Base-by-base conservation (phyloP, 1,140 invertebrate species). In the Ips nitidus region DNA sequence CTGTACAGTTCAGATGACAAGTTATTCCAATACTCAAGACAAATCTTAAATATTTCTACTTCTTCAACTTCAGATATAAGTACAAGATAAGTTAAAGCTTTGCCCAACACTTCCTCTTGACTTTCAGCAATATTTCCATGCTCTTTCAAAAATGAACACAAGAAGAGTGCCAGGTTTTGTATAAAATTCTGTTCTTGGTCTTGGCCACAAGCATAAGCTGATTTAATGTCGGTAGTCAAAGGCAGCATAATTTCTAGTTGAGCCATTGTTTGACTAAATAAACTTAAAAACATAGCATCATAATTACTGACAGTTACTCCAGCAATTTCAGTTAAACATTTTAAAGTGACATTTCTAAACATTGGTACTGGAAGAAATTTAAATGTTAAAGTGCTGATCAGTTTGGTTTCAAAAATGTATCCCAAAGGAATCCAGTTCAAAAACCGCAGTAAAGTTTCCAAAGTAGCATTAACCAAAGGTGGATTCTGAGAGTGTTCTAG, bases 11-110 rank as follows among this genome's bases (percentile, higher is more conserved):
- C 94, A 60, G 93, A 87, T 22, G 94, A 88, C 37, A 99, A 83
- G 66, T 89, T 88, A 84, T 98, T 98, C 98, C 98, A 99, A 81
- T 98, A 99, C 80, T 99, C 98, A 37, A 99, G 82, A 81, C 98
- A 99, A 71, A 99, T 99, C 85, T 99, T 99, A 80, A 99, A 99
- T 66, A 99, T 98, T 85, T 99, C 98, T 0, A 98, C 94, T 79
- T 99, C 98, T 71, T 99, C 98, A 2, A 99, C 97, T 84, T 98
- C 95, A 36, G 97, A 99, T 76, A 99, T 99, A 66, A 98, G 84
- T 22, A 99, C 91, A 69, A 99, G 86, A 81, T 99, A 99, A 73
- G 94, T 89, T 41, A 99, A 83, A 2, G 94, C 93, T 86, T 92
- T 91, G 70, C 91, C 84, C 47, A 95, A 79, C 52, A 87, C 86